Evolutionary conservation across 2,888 invertebrate genomes (phyloP).

Genomic region (Heliconius ismenius): DNA sequence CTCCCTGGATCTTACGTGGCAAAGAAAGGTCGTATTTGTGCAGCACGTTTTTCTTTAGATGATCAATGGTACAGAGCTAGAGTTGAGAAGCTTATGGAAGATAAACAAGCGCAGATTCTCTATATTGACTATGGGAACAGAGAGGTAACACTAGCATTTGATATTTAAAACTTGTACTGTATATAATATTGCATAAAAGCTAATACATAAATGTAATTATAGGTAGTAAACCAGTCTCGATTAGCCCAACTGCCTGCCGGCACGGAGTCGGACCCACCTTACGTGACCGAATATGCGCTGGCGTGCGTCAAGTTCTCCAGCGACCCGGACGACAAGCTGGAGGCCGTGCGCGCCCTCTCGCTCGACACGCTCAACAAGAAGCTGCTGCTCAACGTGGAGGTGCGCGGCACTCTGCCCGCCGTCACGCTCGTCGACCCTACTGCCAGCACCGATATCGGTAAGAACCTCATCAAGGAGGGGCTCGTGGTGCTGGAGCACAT

Average conservation of each 20-base stretch:
- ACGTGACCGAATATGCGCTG: constrained; percentile 92
- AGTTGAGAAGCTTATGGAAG: constrained; percentile 90
- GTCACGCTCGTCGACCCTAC: constrained; percentile 79
- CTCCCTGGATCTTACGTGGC: constrained; percentile 93
- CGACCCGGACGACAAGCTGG: constrained; percentile 92
- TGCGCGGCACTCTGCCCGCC: constrained; percentile 82
- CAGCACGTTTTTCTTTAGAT: constrained; percentile 92
- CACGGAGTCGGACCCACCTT: constrained; percentile 85
- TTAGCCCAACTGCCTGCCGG: constrained; percentile 92
- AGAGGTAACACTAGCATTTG: constrained; percentile 79
- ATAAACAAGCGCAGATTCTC: constrained; percentile 87
- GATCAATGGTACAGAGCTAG: constrained; percentile 98
- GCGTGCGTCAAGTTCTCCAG: constrained; percentile 92
- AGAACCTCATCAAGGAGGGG: constrained; percentile 92
- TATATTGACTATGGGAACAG: constrained; percentile 99
- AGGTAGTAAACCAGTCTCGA: constrained; percentile 84
- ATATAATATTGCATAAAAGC: neutral
- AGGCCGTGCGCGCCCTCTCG: constrained; percentile 86
- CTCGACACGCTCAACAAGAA: constrained; percentile 86
- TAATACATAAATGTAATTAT: constrained; percentile 14
- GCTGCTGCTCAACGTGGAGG: constrained; percentile 92
- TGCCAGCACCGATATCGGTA: constrained; percentile 78
- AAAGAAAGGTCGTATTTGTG: constrained; percentile 92
- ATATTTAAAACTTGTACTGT: neutral
- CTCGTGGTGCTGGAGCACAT: constrained; percentile 89